These are phyloP conservation scores for Alouatta palliata DNA, from an alignment of 2,113 vertebrate genomes.

Conservation along the genomic window DNA sequence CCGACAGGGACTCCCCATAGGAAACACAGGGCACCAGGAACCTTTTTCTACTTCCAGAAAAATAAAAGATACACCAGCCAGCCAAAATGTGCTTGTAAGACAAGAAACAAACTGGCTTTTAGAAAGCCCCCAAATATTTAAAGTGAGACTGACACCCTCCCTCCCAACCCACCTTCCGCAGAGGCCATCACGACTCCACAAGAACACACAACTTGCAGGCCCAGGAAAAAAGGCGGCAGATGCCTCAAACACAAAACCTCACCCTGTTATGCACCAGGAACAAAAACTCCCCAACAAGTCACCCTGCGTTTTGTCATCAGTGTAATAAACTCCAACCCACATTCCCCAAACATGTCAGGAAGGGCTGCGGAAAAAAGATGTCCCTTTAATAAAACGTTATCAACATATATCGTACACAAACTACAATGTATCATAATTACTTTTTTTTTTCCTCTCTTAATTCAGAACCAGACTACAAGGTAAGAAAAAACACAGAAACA, in stretches of 20 bases:
- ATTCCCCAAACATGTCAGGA: constrained; percentile 83
- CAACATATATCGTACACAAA: constrained; percentile 91
- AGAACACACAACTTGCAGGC: background rate
- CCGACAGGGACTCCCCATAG: rapidly evolving
- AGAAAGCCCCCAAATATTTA: background rate
- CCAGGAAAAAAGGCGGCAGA: background rate
- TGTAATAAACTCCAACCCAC: constrained; percentile 80
- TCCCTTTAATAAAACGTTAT: constrained; percentile 92
- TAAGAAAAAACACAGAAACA: constrained; percentile 92
- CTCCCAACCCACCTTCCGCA: background rate
- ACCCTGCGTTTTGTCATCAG: constrained; percentile 83
- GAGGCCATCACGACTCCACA: background rate
- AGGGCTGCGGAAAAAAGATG: constrained; percentile 90
- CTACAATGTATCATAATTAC: constrained; percentile 91
- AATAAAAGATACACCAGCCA: background rate
- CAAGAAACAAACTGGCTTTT: background rate
- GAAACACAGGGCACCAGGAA: background rate
- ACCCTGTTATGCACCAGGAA: background rate
- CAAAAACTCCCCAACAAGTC: background rate
- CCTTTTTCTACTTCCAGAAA: background rate
- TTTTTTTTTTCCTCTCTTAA: constrained; percentile 86
- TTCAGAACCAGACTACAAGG: constrained; percentile 91
- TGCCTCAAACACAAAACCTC: background rate
- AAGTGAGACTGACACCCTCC: background rate
- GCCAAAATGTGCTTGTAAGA: background rate